Base-by-base conservation (phyloP, 2,113 vertebrate species). In the Emberiza fucata region DNA sequence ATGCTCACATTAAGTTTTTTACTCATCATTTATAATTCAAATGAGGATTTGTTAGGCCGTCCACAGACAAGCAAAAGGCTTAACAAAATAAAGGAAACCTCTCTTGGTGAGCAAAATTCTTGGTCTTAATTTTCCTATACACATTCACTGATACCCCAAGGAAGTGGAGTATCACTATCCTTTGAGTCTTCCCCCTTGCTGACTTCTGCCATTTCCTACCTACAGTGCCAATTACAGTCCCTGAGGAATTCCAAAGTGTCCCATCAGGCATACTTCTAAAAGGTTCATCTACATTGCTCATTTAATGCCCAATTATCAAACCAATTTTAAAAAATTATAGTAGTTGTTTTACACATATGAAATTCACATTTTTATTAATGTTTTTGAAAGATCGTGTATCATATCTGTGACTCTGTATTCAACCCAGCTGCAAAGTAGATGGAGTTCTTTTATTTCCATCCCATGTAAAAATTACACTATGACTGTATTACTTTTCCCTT, bases 241-340 rank as follows among this genome's bases (percentile, higher is more conserved):
- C n/a, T 17, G 10, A 72, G 3, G 14, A 25, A 77, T 44, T 72
- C 22, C 28, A 10, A 47, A n/a, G 21, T 11, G 14, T 37, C 19
- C 63, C 35, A 68, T 63, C 9, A 59, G 24, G 40, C 2, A 17
- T 16, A 35, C 6, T 72, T 66, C 19, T 76, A 44, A 88, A 68
- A 18, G 10, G 6, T 64, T 54, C 72, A 4, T 29, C 24, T 57
- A 29, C 5, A 4, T 13, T 45, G 12, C 8, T 78, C 45, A 65
- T 27, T 56, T 82, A 79, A 65, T 28, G 11, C 3, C 25, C 14
- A 51, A 45, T 56, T 75, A 69, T 42, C 12, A 65, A 70, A 60
- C 18, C 5, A 44, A 59, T 57, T 37, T 48, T 8, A 1, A 4
- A 29, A 42, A 70, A 65, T 6, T 0, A 59, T 0, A 22, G 15